Percentiles rank a stretch among this genome's conserved stretches.
Conservation (phyloP, 2,113 vertebrate species). For the Gambusia affinis region DNA sequence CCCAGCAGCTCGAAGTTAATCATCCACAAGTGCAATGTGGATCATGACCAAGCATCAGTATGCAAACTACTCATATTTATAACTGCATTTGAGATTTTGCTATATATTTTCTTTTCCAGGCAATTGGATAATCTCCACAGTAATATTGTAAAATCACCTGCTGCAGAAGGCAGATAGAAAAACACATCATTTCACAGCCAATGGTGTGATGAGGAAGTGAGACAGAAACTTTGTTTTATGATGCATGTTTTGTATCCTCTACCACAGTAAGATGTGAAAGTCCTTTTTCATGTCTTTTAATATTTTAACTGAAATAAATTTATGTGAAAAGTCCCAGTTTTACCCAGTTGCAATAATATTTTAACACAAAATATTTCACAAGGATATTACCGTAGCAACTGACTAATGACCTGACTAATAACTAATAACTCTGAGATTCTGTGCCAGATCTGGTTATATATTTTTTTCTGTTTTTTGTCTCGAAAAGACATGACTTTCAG, state of each 20-base stretch:
- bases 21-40: conserved; percentile 29
- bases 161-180: conserved; percentile 4
- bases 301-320: not conserved
- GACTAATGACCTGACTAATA: not conserved
- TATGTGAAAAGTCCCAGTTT: not conserved
- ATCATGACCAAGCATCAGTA: conserved; percentile 29
- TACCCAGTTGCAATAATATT: not conserved
- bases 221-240: not conserved
- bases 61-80: conserved; percentile 20
- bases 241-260: not conserved
- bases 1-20: conserved; percentile 30
- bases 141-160: not conserved
- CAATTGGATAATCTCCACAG: conserved; percentile 18
- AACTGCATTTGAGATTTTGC: conserved; percentile 21
- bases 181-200: conserved; percentile 16
- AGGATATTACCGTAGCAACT: not conserved
- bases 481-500: not conserved
- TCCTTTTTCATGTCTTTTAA: not conserved
- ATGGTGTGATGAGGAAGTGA: not conserved
- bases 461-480: not conserved
- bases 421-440: not conserved
- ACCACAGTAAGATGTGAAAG: not conserved
- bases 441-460: not conserved
- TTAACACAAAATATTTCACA: not conserved
- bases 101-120: conserved; percentile 1